These are phyloP conservation scores for Nibea albiflora DNA, from an alignment of 2,113 vertebrate genomes.

Conservation along the genomic window DNA sequence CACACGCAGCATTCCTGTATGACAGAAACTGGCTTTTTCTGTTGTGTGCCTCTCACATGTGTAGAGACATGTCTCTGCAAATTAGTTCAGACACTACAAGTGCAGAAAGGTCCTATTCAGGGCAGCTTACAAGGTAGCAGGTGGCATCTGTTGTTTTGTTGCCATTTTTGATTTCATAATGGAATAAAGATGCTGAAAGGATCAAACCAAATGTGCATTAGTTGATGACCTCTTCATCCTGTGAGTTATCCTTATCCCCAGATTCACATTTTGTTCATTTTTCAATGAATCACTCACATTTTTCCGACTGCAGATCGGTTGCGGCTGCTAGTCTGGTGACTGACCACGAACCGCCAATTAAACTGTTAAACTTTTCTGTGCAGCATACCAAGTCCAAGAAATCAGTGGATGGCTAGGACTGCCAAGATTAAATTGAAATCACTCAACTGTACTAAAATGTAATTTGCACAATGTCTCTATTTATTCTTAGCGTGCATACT, in stretches of 20 bases:
- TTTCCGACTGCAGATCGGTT: neutral
- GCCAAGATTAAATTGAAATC: conserved; percentile 26
- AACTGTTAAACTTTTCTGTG: conserved; percentile 17
- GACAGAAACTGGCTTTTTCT: neutral
- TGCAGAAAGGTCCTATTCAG: too few relatives aligned
- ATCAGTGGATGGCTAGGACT: neutral
- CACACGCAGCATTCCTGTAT: neutral
- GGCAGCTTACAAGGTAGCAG: neutral
- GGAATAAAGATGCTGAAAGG: neutral
- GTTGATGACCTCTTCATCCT: neutral
- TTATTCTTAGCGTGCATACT: neutral
- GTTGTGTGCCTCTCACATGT: neutral
- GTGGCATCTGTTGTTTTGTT: neutral
- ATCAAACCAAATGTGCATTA: neutral
- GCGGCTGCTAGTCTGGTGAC: conserved; percentile 5
- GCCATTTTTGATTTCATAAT: neutral
- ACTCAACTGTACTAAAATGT: neutral
- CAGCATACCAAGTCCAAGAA: conserved; percentile 15
- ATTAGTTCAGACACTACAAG: neutral
- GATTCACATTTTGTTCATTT: neutral
- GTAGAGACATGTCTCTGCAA: neutral
- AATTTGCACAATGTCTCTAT: neutral
- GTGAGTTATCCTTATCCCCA: neutral
- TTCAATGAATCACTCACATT: neutral
- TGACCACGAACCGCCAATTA: conserved; percentile 21